Base-by-base conservation (phyloP, 2,888 invertebrate genomes). In the Cataglyphis cursor region DNA sequence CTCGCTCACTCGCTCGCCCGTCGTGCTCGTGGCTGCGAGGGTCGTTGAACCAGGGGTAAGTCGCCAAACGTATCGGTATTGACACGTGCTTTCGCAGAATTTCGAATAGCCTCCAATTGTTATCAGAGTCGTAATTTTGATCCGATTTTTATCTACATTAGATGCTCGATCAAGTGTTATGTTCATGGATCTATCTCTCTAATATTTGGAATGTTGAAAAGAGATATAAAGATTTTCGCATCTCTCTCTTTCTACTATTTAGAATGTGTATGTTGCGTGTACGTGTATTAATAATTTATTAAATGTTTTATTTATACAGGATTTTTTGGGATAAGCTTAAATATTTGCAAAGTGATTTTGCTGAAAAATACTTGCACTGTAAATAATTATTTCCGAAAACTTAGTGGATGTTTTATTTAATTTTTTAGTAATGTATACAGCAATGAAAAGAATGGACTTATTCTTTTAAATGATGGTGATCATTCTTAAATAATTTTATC, bases 11-110 rank as follows among this genome's bases (percentile, higher is more conserved):
- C 35, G 24, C 38, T 31, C 44, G 66, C 66, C 28, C 38, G 9
- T 38, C 59, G 66, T 73, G 59, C 83, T 70, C 73, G 68, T 78
- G 72, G 59, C 38, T 80, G 48, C 84, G 83, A 86, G 86, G 90
- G 90, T 90, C 90, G 86, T 90, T 90, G 90, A 90, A 90, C 90
- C 85, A 84, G 89, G 84, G 89, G 90, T 90, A 90, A 90, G 90
- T 90, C 80, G 66, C 64, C 81, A 78, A 70, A 62, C 81, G 54
- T 66, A 73, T 82, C 87, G 66, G 68, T 80, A 81, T 83, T 66
- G 86, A 85, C 89, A 90, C 89, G 89, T 90, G 90, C 85, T 87
- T 82, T 80, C 59, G 51, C 15, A 64, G 21, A 64, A 65, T 57
- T 54, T n/a, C 44, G 0, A 54, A 28, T 12, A 12, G 5, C 12